These are phyloP conservation scores for Hermodice carunculata DNA, from an alignment of 2,888 invertebrate species.

Conservation along the genomic window DNA sequence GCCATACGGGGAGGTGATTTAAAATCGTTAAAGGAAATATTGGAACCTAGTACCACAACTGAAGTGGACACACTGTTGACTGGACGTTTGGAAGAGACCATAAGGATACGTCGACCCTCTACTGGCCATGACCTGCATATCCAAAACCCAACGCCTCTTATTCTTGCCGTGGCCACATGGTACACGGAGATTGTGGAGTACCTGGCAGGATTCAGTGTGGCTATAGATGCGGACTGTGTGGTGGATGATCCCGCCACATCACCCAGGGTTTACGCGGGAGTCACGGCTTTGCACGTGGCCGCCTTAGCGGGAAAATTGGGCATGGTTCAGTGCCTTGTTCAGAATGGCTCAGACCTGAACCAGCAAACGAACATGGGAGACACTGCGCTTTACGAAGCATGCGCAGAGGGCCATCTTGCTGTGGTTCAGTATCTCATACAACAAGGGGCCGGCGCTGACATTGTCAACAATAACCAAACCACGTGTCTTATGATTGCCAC, in stretches of 20 bases:
- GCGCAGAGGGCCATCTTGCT: conserved; percentile 38
- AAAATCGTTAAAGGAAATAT: conserved; percentile 13
- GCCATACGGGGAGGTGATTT: conserved; percentile 13
- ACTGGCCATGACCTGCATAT: conserved; percentile 10
- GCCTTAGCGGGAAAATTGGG: conserved; percentile 34
- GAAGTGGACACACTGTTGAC: conserved; percentile 6
- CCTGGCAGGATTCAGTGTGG: conserved; percentile 3
- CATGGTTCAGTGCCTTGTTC: conserved; percentile 35
- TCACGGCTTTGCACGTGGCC: conserved; percentile 38
- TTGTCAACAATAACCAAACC: conserved; percentile 26
- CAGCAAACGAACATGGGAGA: conserved; percentile 29
- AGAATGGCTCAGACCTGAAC: conserved; percentile 30
- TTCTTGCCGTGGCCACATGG: conserved; percentile 10
- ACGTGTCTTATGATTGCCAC: conserved; percentile 41
- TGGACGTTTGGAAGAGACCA: conserved; percentile 1
- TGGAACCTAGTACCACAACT: conserved; percentile 7
- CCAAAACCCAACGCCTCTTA: conserved; percentile 8
- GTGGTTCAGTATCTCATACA: conserved; percentile 31
- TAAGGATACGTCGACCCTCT: conserved; percentile 10
- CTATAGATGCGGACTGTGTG: conserved; percentile 25
- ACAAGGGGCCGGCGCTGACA: conserved; percentile 23
- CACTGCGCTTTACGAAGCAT: conserved; percentile 38
- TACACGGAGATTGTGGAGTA: conserved; percentile 19
- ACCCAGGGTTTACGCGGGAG: conserved; percentile 26
- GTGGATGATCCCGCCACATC: conserved; percentile 34